Base-by-base conservation (phyloP, 2,113 vertebrate species). In the Platanista minor region DNA sequence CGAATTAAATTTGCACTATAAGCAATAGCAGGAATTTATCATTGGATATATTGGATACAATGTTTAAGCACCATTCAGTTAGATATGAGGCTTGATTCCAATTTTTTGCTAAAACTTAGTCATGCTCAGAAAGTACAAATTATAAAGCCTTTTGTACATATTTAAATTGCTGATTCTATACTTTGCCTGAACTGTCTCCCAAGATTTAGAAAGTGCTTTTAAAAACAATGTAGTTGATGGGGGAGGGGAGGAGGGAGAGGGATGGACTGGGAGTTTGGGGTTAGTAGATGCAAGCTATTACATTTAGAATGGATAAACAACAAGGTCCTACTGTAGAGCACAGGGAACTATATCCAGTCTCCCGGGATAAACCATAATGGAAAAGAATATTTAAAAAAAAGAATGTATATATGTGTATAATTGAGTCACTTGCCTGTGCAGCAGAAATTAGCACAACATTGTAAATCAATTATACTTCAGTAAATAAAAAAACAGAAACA, bases 81-180 rank as follows among this genome's bases (percentile, higher is more conserved):
- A 94, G 54, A 61, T 72, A 33, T 81, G 36, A 90, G 43, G 31
- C 12, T 87, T 95, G 39, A 78, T 95, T 94, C 31, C 39, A 59
- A 1, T 67, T 64, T 87, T 95, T 97, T 84, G 39, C 75, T 93
- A 77, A 96, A 96, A 93, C 12, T 88, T 71, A 94, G 61, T 61
- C 46, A 88, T 88, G 23, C 41, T 94, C n/a, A 94, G 86, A 94
- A 95, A 67, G 46, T 86, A 46, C 18, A 81, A 57, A 69, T 81
- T n/a, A 61, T 92, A 90, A 91, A 91, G 2, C 7, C 54, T 90
- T 95, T 89, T 77, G 71, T 72, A 46, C 33, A 23, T 69, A 75
- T 77, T 88, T 92, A 93, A 94, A 88, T 88, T 94, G 67, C 8
- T 78, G 27, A 82, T 69, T 89, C 90, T 95, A n/a, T 57, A 61